A percentile compares a stretch with the other conserved stretches of the same genome.
These are phyloP conservation scores for Alaudala cheleensis DNA, from an alignment of 2,113 vertebrate species.

Conservation along the genomic window DNA sequence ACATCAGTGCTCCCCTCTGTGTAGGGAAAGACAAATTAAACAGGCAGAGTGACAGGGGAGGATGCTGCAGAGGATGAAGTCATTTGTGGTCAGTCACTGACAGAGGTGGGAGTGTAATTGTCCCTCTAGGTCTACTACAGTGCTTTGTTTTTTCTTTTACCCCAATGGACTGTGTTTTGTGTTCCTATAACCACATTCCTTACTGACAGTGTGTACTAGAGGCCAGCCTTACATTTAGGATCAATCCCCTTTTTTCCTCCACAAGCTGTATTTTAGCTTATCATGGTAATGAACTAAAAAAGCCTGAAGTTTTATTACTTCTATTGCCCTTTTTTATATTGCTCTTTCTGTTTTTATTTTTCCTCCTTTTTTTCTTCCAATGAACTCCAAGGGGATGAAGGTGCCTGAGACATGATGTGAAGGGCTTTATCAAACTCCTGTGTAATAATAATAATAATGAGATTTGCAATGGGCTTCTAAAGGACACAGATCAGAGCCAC, in stretches of 20 bases:
- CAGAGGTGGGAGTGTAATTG: not conserved
- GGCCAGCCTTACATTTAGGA: not conserved
- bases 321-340: not conserved
- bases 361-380: not conserved
- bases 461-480: constrained; percentile 58
- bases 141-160: not conserved
- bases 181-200: not conserved
- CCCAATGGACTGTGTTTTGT: not conserved
- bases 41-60: not conserved
- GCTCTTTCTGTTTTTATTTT: constrained; percentile 3
- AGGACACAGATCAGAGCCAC: constrained; percentile 69
- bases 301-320: not conserved
- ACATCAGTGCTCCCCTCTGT: not conserved
- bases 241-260: not conserved
- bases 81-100: not conserved
- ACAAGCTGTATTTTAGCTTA: not conserved
- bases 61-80: not conserved
- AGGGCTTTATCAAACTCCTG: constrained; percentile 71
- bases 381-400: constrained; percentile 45
- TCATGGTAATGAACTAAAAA: not conserved
- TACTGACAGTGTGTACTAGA: not conserved
- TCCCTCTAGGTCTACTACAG: not conserved
- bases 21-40: not conserved
- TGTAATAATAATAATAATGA: constrained; percentile 72
- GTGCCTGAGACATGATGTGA: constrained; percentile 38